Conservation (phyloP, 2,888 invertebrate genomes). For the Conchocele bisecta region DNA sequence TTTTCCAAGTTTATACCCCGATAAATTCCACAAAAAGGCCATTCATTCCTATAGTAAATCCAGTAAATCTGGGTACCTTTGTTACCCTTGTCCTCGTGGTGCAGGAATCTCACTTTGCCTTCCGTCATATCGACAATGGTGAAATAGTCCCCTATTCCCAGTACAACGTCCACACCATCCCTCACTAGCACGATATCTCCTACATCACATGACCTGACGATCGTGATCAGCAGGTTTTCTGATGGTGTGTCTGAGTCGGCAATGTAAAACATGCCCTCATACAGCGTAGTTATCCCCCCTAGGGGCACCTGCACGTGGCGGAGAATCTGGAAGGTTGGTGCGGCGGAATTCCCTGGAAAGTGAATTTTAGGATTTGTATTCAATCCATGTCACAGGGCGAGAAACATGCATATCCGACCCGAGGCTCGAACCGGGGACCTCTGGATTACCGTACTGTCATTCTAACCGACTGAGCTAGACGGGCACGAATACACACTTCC, state of each 20-base stretch:
- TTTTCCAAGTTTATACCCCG: too few species aligned
- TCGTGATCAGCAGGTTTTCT: conserved; percentile 58
- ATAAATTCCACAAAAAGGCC: too few species aligned
- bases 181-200: conserved; percentile 63
- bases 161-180: conserved; percentile 59
- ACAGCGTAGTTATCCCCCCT: conserved; percentile 55
- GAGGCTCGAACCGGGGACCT: too few species aligned
- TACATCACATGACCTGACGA: conserved; percentile 58
- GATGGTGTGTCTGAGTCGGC: conserved; percentile 68
- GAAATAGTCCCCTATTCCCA: conserved; percentile 62
- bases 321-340: conserved; percentile 63
- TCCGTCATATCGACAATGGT: conserved; percentile 59
- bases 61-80: conserved; percentile 60
- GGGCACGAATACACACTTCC: too few species aligned
- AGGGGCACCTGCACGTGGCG: conserved; percentile 61
- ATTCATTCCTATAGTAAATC: too few species aligned
- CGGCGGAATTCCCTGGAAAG: conserved; percentile 59
- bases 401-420: too few species aligned
- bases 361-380: too few species aligned
- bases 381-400: too few species aligned
- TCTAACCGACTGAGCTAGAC: too few species aligned
- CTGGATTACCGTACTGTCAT: too few species aligned
- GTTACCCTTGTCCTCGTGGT: conserved; percentile 37
- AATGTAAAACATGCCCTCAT: conserved; percentile 60
- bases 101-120: conserved; percentile 64